Evolutionary conservation across 2,888 invertebrate genomes (phyloP).

Genomic region (Tachina grossa): DNA sequence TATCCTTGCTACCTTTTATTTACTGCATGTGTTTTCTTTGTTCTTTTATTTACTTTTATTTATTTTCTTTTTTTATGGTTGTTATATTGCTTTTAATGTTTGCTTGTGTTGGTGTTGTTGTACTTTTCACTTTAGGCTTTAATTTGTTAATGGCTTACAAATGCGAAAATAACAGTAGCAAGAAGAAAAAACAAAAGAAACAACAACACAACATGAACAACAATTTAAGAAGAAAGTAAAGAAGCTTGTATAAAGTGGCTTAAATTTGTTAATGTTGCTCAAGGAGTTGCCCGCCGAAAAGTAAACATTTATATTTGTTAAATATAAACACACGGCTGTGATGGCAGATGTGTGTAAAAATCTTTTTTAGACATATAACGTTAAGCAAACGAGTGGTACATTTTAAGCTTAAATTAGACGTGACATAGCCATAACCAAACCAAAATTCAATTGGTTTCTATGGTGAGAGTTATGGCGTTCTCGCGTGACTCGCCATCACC

Average conservation of each 20-base stretch:
- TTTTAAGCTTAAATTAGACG: too few species aligned
- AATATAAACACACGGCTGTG: conserved; percentile 11
- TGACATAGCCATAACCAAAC: too few species aligned
- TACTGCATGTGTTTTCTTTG: conserved; percentile 11
- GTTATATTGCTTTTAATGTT: conserved; percentile 16
- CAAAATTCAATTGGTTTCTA: too few species aligned
- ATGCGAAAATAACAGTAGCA: conserved; percentile 9
- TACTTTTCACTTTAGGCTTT: conserved; percentile 61
- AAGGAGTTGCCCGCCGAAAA: conserved; percentile 43
- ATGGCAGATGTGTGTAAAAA: neutral
- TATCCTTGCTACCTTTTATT: conserved; percentile 11
- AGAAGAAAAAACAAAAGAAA: neutral
- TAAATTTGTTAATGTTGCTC: conserved; percentile 44
- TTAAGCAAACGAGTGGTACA: neutral
- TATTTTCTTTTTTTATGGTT: neutral
- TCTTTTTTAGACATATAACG: neutral
- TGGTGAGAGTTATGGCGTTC: too few species aligned
- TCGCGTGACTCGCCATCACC: too few species aligned
- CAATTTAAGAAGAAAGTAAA: conserved; percentile 30
- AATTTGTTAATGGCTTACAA: conserved; percentile 67
- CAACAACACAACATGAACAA: conserved; percentile 9
- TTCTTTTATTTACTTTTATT: conserved; percentile 5
- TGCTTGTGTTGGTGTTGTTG: conserved; percentile 29
- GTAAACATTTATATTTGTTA: conserved; percentile 51
- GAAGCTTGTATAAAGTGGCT: conserved; percentile 43